These are phyloP conservation scores for Athrips mouffetella DNA, from an alignment of 2,888 invertebrate genomes.

Conservation along the genomic window DNA sequence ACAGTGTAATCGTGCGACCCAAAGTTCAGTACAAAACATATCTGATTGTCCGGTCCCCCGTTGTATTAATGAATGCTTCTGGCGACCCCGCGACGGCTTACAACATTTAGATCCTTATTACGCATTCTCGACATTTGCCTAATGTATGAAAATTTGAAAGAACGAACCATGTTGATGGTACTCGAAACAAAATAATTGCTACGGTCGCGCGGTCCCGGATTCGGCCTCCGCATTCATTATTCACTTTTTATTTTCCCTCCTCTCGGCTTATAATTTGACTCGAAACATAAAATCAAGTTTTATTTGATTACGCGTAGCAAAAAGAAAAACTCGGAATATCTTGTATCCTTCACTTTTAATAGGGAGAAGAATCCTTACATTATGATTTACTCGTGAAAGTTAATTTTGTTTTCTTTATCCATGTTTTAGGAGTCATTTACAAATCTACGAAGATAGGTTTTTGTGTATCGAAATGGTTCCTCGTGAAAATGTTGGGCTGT, in stretches of 20 bases:
- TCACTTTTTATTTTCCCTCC: constrained; percentile 76
- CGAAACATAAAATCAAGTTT: constrained; percentile 78
- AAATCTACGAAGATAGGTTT: constrained; percentile 7
- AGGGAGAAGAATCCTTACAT: constrained; percentile 51
- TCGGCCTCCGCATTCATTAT: constrained; percentile 76
- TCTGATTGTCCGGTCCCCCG: constrained; percentile 51
- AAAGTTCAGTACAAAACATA: constrained; percentile 35
- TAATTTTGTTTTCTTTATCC: constrained; percentile 38
- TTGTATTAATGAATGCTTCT: constrained; percentile 59
- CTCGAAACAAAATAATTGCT: constrained; percentile 78
- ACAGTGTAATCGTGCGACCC: constrained; percentile 10
- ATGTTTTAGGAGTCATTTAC: constrained; percentile 21
- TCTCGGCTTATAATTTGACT: constrained; percentile 76
- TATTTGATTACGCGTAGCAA: constrained; percentile 72
- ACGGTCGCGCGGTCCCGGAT: constrained; percentile 72
- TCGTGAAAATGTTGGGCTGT: constrained; percentile 35
- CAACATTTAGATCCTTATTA: constrained; percentile 73
- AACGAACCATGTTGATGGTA: constrained; percentile 76
- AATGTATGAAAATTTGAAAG: constrained; percentile 77
- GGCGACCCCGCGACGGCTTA: constrained; percentile 54
- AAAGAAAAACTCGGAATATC: constrained; percentile 60
- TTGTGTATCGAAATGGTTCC: constrained; percentile 7
- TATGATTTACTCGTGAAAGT: constrained; percentile 48
- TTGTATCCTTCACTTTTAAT: constrained; percentile 65
- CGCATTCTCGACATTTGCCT: constrained; percentile 75